Evolutionary conservation across 2,888 invertebrate species (phyloP).

Genomic region (Uloborus plumipes): DNA sequence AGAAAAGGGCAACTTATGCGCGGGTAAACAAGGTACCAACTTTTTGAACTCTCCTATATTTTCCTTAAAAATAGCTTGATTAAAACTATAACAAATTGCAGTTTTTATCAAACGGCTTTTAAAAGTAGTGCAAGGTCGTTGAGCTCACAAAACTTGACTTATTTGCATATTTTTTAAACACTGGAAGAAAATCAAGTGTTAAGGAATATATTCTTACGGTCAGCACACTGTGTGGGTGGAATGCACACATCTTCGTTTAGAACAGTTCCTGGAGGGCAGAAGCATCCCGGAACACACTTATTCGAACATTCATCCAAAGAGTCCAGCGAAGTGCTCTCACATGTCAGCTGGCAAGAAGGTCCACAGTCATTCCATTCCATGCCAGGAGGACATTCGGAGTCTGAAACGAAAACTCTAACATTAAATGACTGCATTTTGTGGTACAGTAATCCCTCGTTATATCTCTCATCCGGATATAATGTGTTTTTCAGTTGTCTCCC

Average conservation of each 20-base stretch:
- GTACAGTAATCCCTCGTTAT: no score
- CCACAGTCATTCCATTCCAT: slow-evolving; percentile 69
- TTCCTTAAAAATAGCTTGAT: no score
- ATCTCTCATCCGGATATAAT: no score
- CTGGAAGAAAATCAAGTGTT: background rate
- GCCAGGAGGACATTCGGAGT: slow-evolving; percentile 56
- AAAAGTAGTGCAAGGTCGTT: no score
- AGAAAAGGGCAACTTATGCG: no score
- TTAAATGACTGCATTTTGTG: background rate
- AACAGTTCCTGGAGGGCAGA: slow-evolving; percentile 83
- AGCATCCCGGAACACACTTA: slow-evolving; percentile 85
- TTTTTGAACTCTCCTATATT: no score
- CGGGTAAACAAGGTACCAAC: no score
- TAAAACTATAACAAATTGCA: no score
- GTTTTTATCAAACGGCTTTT: no score
- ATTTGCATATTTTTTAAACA: background rate
- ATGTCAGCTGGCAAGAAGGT: slow-evolving; percentile 82
- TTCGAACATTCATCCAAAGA: slow-evolving; percentile 74
- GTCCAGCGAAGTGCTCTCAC: slow-evolving; percentile 78
- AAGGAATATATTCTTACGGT: slow-evolving; percentile 76
- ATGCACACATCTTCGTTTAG: slow-evolving; percentile 79
- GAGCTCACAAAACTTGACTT: background rate
- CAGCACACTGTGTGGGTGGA: slow-evolving; percentile 80
- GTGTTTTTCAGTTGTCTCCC: no score
- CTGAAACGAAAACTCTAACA: background rate